phyloP scores from a whole-genome alignment of 2,113 vertebrate genomes.

The Mormyrus iriodes region DNA sequence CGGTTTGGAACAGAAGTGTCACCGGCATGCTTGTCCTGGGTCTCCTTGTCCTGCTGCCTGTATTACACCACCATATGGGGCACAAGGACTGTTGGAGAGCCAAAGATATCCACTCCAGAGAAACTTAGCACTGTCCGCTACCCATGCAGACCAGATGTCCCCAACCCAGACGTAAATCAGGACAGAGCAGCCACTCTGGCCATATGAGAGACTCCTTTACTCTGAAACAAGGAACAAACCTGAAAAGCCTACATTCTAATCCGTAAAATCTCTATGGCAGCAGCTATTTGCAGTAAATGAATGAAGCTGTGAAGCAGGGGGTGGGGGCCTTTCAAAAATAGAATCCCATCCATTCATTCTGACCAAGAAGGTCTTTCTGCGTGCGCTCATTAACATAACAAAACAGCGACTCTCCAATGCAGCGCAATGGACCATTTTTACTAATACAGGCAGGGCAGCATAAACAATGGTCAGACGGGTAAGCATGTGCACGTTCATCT shows the following conservation, averaged over 20 bases:
- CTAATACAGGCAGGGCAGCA: slow-evolving; percentile 14
- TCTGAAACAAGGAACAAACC: background rate
- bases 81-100: background rate
- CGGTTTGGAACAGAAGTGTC: slow-evolving; percentile 18
- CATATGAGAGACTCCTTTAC: background rate
- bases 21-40: background rate
- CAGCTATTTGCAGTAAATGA: slow-evolving; percentile 1
- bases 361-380: slow-evolving; percentile 36
- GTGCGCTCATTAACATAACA: slow-evolving; percentile 42
- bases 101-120: slow-evolving; percentile 12
- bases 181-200: background rate
- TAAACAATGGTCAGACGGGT: slow-evolving; percentile 8
- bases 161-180: background rate
- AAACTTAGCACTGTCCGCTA: slow-evolving; percentile 5
- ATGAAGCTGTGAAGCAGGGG: slow-evolving; percentile 7
- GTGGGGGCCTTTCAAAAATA: slow-evolving; percentile 7
- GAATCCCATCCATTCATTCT: slow-evolving; percentile 25
- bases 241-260: slow-evolving; percentile 1
- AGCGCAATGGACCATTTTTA: slow-evolving; percentile 26
- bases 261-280: slow-evolving; percentile 2
- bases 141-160: slow-evolving; percentile 20
- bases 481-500: background rate
- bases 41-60: background rate
- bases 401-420: slow-evolving; percentile 22
- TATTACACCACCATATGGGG: background rate